phyloP scores from a whole-genome alignment of 2,888 invertebrate genomes.

The Tipula helvola region DNA sequence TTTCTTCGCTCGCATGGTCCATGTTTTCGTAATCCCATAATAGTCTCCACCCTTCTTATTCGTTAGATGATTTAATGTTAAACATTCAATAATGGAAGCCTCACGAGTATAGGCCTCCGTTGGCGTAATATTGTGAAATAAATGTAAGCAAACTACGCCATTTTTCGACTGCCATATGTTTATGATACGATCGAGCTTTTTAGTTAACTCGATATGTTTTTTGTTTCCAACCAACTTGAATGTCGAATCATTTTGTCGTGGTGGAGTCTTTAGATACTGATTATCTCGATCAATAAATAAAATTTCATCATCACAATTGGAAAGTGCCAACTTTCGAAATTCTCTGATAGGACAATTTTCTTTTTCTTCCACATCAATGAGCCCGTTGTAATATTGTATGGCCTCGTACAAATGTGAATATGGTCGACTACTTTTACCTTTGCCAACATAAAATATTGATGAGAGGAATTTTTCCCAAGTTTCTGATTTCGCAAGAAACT shows the following conservation, averaged over 20 bases:
- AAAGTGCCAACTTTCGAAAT: background rate
- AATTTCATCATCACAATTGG: background rate
- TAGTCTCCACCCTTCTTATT: constrained; percentile 72
- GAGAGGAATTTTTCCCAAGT: constrained; percentile 68
- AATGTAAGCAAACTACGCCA: constrained; percentile 82
- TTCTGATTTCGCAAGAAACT: constrained; percentile 34
- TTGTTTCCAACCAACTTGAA: background rate
- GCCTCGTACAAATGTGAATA: constrained; percentile 89
- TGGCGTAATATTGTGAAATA: constrained; percentile 82
- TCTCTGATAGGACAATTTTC: background rate
- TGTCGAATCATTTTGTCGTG: background rate
- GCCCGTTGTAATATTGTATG: constrained; percentile 39
- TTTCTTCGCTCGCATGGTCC: constrained; percentile 56
- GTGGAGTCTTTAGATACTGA: background rate
- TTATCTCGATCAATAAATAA: background rate
- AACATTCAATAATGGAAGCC: constrained; percentile 85
- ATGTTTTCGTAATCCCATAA: constrained; percentile 64
- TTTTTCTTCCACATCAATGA: background rate
- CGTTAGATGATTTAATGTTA: constrained; percentile 61
- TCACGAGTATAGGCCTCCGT: constrained; percentile 90
- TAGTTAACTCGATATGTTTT: constrained; percentile 10
- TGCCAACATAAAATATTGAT: constrained; percentile 91
- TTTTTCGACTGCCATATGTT: constrained; percentile 73
- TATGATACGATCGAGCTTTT: constrained; percentile 66
- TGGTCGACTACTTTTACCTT: constrained; percentile 80